These are phyloP conservation scores for Cryptocephalus primarius DNA, from an alignment of 2,888 invertebrate species.

Conservation along the genomic window DNA sequence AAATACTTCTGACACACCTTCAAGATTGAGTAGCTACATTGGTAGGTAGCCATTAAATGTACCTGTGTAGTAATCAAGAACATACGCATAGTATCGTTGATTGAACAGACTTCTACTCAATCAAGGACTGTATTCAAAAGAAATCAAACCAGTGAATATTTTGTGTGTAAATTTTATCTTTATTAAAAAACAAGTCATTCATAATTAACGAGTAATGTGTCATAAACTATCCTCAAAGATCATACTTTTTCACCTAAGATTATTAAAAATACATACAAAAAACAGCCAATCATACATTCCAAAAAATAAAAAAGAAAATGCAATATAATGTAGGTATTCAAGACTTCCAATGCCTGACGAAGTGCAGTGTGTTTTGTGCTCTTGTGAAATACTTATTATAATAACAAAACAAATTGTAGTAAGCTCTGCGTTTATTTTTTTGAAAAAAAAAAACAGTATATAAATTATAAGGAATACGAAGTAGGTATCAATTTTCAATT, in stretches of 20 bases:
- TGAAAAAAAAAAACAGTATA: not conserved
- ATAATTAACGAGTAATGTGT: not conserved
- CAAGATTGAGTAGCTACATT: too few relatives aligned
- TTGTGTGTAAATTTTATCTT: slow-evolving; percentile 15
- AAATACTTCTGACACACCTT: too few relatives aligned
- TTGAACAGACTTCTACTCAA: too few relatives aligned
- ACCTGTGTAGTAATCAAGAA: too few relatives aligned
- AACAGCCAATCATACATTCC: slow-evolving; percentile 19
- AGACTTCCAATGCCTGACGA: not conserved
- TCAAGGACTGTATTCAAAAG: not conserved
- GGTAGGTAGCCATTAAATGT: too few relatives aligned
- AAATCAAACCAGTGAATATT: not conserved
- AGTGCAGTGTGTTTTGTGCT: slow-evolving; percentile 14
- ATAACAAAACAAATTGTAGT: not conserved
- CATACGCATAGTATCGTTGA: too few relatives aligned
- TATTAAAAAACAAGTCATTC: slow-evolving; percentile 17
- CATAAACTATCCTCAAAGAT: slow-evolving; percentile 7
- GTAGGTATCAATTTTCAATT: too few relatives aligned
- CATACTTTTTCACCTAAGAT: slow-evolving; percentile 9
- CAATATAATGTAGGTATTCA: slow-evolving; percentile 8
- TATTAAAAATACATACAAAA: slow-evolving; percentile 14
- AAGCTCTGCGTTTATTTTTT: not conserved
- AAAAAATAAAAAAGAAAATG: slow-evolving; percentile 16
- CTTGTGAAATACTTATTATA: slow-evolving; percentile 2
- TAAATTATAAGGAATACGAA: not conserved